Conservation (phyloP, 1,140 invertebrate genomes). For the Trachelipus rathkii region DNA sequence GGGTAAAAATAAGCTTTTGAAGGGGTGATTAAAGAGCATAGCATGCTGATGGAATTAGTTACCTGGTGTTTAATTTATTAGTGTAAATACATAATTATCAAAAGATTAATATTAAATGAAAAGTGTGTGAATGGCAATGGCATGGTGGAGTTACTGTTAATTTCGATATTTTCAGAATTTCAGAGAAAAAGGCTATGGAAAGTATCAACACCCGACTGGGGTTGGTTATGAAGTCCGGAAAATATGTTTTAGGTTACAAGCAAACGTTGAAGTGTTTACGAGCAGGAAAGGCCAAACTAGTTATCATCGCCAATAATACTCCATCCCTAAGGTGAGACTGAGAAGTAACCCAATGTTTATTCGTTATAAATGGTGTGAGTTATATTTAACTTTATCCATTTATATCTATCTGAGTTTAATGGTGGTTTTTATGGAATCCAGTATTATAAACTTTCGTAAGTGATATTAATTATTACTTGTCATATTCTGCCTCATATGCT, state of each 20-base stretch:
- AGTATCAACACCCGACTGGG: constrained; percentile 97
- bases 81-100: too few species aligned
- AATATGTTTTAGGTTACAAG: constrained; percentile 97
- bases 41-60: too few species aligned
- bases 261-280: constrained; percentile 94
- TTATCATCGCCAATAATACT: constrained; percentile 98
- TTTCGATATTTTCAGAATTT: not conserved
- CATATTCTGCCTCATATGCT: too few species aligned
- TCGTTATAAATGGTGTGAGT: not conserved
- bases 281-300: constrained; percentile 96
- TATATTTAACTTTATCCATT: not conserved
- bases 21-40: too few species aligned
- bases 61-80: too few species aligned
- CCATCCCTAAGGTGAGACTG: constrained; percentile 91
- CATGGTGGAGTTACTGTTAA: too few species aligned
- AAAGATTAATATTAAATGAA: too few species aligned
- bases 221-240: constrained; percentile 98
- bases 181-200: constrained; percentile 95
- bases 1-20: too few species aligned
- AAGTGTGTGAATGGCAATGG: not conserved
- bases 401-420: not conserved
- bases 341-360: constrained; percentile 54
- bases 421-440: too few species aligned
- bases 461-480: too few species aligned
- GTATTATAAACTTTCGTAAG: too few species aligned